phyloP scores from a whole-genome alignment of 37 sponge, comb jelly and placozoan genomes.

The Hexactinellida sp. region DNA sequence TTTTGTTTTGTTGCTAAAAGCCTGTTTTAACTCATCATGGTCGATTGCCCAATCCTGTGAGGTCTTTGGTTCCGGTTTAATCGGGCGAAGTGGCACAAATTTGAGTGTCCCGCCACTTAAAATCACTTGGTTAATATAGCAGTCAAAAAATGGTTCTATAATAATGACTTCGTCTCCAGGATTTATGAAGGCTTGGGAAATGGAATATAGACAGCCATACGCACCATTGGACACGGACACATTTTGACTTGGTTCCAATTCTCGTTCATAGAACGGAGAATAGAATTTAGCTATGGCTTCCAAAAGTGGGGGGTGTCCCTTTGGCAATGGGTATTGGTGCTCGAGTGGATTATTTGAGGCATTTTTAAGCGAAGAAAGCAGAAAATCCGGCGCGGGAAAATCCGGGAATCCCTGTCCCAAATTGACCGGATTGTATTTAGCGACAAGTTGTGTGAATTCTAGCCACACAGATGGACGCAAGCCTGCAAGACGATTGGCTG shows the following conservation, averaged over 20 bases:
- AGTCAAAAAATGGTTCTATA: conserved; percentile 93
- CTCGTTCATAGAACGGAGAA: conserved; percentile 32
- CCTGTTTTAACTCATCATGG: conserved; percentile 54
- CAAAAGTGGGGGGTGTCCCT: conserved; percentile 82
- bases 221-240: conserved; percentile 53
- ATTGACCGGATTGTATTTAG: conserved; percentile 63
- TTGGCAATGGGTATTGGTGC: conserved; percentile 70
- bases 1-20: conserved; percentile 75
- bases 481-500: not conserved
- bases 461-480: conserved; percentile 39
- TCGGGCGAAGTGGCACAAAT: conserved; percentile 70
- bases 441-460: conserved; percentile 67
- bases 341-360: conserved; percentile 26
- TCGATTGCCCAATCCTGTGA: conserved; percentile 68
- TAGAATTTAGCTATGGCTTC: conserved; percentile 72
- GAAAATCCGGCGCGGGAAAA: conserved; percentile 59
- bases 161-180: conserved; percentile 92
- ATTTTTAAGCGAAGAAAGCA: conserved; percentile 57
- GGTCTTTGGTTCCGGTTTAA: conserved; percentile 21
- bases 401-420: conserved; percentile 94
- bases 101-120: conserved; percentile 52
- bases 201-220: conserved; percentile 52
- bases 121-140: conserved; percentile 63
- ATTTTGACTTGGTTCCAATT: conserved; percentile 45
- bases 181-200: conserved; percentile 56